Conservation (phyloP, 2,797 vertebrate species). For the Coilia nasus region DNA sequence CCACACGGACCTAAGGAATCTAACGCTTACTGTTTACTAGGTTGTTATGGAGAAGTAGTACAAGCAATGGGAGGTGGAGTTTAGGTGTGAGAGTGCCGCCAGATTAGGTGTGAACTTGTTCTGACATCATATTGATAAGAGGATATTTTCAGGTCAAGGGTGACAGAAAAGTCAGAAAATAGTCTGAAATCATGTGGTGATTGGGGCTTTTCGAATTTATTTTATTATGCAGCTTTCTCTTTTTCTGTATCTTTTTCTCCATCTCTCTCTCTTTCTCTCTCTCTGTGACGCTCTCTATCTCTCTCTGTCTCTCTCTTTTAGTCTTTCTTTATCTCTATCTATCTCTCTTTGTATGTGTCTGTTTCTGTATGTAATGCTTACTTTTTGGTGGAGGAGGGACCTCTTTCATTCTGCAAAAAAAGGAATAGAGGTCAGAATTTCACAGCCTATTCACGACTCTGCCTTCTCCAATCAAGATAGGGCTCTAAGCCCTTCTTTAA, state of each 20-base stretch:
- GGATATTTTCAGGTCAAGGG: background rate
- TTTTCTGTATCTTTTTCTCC: background rate
- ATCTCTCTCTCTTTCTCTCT: background rate
- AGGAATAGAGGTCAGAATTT: slow-evolving; percentile 46
- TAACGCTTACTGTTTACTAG: background rate
- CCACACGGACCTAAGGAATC: background rate
- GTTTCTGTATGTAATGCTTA: slow-evolving; percentile 53
- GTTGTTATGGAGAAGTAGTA: slow-evolving; percentile 18
- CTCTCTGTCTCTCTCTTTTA: background rate
- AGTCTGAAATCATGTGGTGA: background rate
- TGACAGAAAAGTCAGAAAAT: background rate
- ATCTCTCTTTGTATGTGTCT: slow-evolving; percentile 12
- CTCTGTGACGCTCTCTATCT: too few species aligned
- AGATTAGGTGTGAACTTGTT: background rate
- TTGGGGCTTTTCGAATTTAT: background rate
- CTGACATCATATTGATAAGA: background rate
- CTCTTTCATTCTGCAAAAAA: slow-evolving; percentile 72
- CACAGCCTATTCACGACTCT: background rate
- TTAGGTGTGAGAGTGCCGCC: slow-evolving; percentile 15
- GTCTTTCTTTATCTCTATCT: background rate
- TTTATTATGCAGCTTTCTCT: background rate
- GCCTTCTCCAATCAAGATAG: too few species aligned
- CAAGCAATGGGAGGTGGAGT: slow-evolving; percentile 14
- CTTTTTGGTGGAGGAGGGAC: slow-evolving; percentile 74
- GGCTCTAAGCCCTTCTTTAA: too few species aligned